phyloP scores from a whole-genome alignment of 1,140 invertebrate species.

The Matsumurasca onukii region DNA sequence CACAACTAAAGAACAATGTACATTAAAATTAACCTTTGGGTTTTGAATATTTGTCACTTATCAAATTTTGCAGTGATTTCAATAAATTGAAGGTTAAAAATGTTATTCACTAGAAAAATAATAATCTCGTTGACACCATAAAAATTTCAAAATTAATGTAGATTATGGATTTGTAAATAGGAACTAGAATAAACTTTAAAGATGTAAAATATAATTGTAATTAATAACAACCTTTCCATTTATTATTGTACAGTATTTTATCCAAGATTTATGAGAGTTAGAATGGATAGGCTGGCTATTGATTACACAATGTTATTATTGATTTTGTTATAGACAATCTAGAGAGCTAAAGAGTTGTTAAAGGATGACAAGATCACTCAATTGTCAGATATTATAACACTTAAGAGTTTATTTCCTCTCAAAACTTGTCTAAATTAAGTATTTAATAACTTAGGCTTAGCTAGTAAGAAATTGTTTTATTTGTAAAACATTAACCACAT shows the following conservation, averaged over 20 bases:
- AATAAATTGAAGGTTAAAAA: too few relatives aligned
- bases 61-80: too few relatives aligned
- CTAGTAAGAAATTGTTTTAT: constrained; percentile 30
- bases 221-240: neutral
- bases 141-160: neutral
- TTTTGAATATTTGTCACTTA: too few relatives aligned
- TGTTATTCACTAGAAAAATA: neutral
- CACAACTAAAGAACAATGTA: neutral
- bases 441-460: constrained; percentile 13
- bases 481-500: constrained; percentile 30
- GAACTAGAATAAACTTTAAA: neutral
- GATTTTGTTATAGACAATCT: constrained; percentile 23
- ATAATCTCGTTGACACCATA: neutral
- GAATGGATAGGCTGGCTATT: neutral
- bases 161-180: neutral
- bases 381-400: neutral
- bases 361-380: neutral
- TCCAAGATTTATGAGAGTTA: neutral
- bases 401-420: neutral
- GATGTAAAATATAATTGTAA: neutral
- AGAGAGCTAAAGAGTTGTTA: neutral
- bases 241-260: neutral
- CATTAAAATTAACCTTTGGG: too few relatives aligned
- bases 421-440: neutral
- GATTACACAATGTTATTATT: constrained; percentile 22